Evolutionary conservation across 2,888 invertebrate species (phyloP), one percentile per base, ranked within the genome.

Genomic region (Ypsolopha scabrella): DNA sequence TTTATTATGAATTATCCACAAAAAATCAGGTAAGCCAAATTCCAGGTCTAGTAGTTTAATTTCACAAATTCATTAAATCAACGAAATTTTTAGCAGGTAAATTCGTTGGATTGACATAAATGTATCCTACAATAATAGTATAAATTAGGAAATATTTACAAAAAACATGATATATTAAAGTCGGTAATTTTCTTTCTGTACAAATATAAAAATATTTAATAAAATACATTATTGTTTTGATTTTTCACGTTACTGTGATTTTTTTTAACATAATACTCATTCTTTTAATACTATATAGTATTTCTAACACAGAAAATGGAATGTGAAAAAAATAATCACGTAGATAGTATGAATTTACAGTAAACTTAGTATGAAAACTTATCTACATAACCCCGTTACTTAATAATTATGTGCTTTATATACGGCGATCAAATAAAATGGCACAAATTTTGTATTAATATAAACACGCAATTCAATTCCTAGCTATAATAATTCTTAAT

Each of bases 371-470:
- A 24, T 24, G 24, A 2, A 24, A 24, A 24, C 24, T 24, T 24
- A 24, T 24, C 24, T 13, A 11, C 36, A n/a, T 47, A 11, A 35
- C 35, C 13, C 13, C 8, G 8, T 33, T 10, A 45, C 7, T 34
- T n/a, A n/a, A 24, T n/a, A 24, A 33, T 43, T 34, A 24, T 45
- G 45, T 34, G 33, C 45, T 33, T 6, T n/a, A 45, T 45, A 24
- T 34, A 45, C 45, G 7, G 47, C 47, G 58, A 67, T 70, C 66
- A 70, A 71, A 68, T 65, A 68, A 69, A 75, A 83, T 82, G 82
- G 82, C 82, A 83, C 82, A 67, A 75, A 70, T 74, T 80, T 81
- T 79, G 78, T 80, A 75, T 67, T 67, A 58, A 61, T 65, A 61
- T 62, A 62, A 59, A 60, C 59, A 58, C 61, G 53, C 58, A 60